Percentiles rank a stretch among this genome's conserved stretches.
Evolutionary conservation across 37 sponge, comb jelly and placozoan species (phyloP).

Genomic region (Hexactinellida sp.): DNA sequence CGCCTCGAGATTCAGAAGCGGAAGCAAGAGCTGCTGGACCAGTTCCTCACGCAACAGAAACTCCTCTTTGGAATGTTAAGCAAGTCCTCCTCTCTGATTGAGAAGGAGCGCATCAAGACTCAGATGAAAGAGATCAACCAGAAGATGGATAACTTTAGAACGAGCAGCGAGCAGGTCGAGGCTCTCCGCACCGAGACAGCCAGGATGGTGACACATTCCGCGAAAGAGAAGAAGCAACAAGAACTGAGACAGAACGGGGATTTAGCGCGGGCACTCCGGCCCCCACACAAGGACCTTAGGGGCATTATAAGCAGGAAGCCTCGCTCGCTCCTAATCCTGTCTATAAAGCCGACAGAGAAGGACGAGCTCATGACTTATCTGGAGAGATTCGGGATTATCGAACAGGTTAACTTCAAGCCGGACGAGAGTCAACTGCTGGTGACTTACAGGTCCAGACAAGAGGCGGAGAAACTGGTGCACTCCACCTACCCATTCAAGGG

Average conservation of each 20-base stretch:
- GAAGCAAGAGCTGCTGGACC: not conserved
- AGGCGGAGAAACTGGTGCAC: slow-evolving; percentile 8
- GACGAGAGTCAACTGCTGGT: not conserved
- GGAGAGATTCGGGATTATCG: not conserved
- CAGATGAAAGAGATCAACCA: not conserved
- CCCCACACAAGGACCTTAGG: not conserved
- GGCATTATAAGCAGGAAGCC: not conserved
- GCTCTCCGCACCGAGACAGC: not conserved
- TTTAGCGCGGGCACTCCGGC: not conserved
- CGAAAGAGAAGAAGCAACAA: not conserved
- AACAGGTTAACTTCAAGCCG: slow-evolving; percentile 3
- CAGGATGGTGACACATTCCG: not conserved
- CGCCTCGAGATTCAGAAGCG: not conserved
- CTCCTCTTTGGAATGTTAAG: not conserved
- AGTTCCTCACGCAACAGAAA: not conserved
- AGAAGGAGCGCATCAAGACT: not conserved
- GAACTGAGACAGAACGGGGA: not conserved
- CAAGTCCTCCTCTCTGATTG: not conserved
- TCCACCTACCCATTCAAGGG: slow-evolving; percentile 11
- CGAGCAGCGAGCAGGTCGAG: not conserved
- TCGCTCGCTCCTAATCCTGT: not conserved
- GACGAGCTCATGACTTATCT: not conserved
- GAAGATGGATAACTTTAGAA: not conserved
- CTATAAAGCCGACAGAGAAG: not conserved
- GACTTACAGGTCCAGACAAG: not conserved